phyloP scores from a whole-genome alignment of 2,888 invertebrate species.

The Spatulosminthurus flaviceps region DNA sequence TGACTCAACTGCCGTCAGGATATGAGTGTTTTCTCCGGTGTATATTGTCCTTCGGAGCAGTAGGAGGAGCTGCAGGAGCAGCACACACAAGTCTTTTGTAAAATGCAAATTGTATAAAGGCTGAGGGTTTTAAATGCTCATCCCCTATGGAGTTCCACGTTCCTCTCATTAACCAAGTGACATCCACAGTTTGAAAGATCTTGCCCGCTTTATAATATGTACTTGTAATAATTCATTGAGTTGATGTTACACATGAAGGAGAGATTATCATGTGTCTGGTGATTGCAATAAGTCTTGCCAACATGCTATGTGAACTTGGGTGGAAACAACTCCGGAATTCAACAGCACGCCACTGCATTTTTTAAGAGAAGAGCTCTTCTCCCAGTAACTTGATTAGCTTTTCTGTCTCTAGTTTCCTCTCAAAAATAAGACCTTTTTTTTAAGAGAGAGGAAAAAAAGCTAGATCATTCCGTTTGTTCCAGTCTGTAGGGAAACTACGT shows the following conservation, averaged over 20 bases:
- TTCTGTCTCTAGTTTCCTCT: not conserved
- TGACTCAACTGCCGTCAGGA: not conserved
- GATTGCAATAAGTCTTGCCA: constrained; percentile 2
- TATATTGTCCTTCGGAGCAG: not conserved
- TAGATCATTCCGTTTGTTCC: not conserved
- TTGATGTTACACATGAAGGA: not conserved
- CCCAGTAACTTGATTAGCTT: not conserved
- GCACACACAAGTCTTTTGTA: not conserved
- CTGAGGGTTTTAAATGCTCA: not conserved
- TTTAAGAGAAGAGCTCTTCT: not conserved
- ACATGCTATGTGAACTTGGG: not conserved
- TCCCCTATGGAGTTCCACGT: not conserved
- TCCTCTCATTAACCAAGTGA: constrained; percentile 20
- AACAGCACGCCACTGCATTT: constrained; percentile 5
- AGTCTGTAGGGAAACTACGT: no score
- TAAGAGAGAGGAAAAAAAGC: no score
- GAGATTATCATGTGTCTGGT: constrained; percentile 12
- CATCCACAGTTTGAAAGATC: constrained; percentile 22
- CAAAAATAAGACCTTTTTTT: not conserved
- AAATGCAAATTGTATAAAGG: not conserved
- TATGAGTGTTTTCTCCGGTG: not conserved
- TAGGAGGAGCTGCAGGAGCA: no score
- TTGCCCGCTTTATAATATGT: no score
- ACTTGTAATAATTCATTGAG: constrained; percentile 4
- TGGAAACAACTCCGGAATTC: not conserved